Conservation (phyloP, 2,888 invertebrate species). For the Drosophila meridiana region DNA sequence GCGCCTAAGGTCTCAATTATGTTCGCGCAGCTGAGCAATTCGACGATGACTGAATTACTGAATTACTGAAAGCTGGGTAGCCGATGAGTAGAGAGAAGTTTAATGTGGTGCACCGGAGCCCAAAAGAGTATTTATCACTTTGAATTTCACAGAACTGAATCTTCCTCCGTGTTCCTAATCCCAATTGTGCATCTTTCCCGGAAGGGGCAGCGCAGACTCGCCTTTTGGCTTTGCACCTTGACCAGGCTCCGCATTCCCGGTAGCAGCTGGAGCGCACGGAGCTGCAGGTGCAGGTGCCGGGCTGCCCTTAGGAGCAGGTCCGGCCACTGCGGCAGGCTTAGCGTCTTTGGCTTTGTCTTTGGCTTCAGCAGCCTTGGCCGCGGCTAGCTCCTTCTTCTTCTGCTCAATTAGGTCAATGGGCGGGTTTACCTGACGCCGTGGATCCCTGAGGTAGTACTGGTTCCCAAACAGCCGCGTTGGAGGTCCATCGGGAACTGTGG, state of each 20-base stretch:
- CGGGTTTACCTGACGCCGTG: conserved; percentile 46
- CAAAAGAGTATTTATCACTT: neutral
- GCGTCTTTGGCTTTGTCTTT: neutral
- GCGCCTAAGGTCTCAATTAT: conserved; percentile 47
- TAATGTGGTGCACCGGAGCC: neutral
- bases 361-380: conserved; percentile 15
- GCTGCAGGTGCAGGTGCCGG: neutral
- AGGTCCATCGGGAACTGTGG: neutral
- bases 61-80: neutral
- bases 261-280: neutral
- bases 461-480: conserved; percentile 15
- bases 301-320: neutral
- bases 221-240: neutral
- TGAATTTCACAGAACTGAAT: neutral
- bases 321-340: neutral
- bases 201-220: conserved; percentile 7
- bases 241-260: neutral
- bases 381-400: conserved; percentile 17
- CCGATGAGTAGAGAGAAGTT: neutral
- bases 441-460: conserved; percentile 48
- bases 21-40: conserved; percentile 24
- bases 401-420: conserved; percentile 52
- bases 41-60: conserved; percentile 12
- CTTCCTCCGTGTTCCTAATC: conserved; percentile 22
- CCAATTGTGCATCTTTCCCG: conserved; percentile 37